Evolutionary conservation across 2,113 vertebrate genomes (phyloP), one percentile per base, ranked within the genome.

Genomic region (Lophochroa leadbeateri): DNA sequence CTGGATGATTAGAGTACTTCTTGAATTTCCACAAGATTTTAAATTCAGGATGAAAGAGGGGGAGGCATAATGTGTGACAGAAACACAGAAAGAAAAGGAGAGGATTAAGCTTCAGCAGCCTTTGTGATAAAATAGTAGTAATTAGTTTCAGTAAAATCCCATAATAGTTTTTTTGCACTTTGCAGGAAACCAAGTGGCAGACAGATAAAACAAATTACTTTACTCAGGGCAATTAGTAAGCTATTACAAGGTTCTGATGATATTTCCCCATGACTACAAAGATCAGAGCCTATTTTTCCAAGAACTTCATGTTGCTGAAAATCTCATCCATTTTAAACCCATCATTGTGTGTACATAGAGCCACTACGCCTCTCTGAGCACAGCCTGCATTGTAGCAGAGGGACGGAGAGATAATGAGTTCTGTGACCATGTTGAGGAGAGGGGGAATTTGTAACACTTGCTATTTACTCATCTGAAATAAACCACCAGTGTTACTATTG

Each of bases 141-240:
- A 98, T 98, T 98, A 98, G 94, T 98, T 97, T 98, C 96, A 97
- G 93, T 81, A 96, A 98, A 98, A 97, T 97, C 94, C 97, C 78
- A 79, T 97, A 98, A 97, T 96, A 96, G 90, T 95, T 97, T 97
- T 94, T 94, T 88, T 41, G 37, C 53, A 83, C 92, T 97, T 97
- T 96, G 95, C 94, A 97, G 96, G 97, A 97, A 98, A 97, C 93
- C 94, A 93, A 98, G 96, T 96, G 96, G 93, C 92, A 98, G 97
- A 98, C 92, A 98, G 98, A 98, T 98, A 97, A 98, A 97, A 97
- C 94, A 98, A 98, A 98, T 98, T 97, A 96, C 94, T 98, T 98
- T 94, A 94, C 95, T 96, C 63, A 19, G 86, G n/a, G 71, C 97
- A 98, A 98, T 98, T 98, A 98, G 86, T 71, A 96, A 97, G 77